Evolutionary conservation across 1,140 invertebrate species (phyloP).

Genomic region (Teleopsis dalmanni): DNA sequence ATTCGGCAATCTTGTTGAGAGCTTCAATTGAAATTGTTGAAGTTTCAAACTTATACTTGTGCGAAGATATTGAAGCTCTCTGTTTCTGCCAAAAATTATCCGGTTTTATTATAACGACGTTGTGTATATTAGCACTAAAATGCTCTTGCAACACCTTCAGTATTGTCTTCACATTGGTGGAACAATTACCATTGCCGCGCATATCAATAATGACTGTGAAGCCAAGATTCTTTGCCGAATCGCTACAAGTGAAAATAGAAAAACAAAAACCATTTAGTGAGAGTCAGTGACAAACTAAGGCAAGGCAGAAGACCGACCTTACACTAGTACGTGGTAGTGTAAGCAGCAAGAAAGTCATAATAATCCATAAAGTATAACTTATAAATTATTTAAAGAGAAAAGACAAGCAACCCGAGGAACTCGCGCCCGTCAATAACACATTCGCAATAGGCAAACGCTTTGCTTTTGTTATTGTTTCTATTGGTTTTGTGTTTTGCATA

Average conservation of each 20-base stretch:
- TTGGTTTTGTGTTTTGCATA: conserved; percentile 1
- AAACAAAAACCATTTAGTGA: background rate
- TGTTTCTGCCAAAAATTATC: conserved; percentile 99
- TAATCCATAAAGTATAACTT: no score
- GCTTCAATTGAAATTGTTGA: conserved; percentile 92
- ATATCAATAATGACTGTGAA: conserved; percentile 96
- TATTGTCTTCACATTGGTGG: conserved; percentile 93
- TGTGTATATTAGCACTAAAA: conserved; percentile 80
- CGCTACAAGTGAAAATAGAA: conserved; percentile 54
- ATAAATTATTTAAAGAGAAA: background rate
- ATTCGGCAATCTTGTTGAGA: conserved; percentile 84
- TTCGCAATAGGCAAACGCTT: background rate
- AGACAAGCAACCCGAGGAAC: conserved; percentile 1
- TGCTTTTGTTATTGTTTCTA: background rate
- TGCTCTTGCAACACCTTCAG: conserved; percentile 94
- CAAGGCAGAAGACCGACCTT: no score
- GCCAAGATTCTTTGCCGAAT: conserved; percentile 78
- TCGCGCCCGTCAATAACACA: background rate
- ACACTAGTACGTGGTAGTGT: no score
- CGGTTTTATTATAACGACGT: conserved; percentile 93
- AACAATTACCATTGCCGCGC: conserved; percentile 76
- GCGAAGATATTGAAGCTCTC: conserved; percentile 88
- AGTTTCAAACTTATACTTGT: conserved; percentile 99
- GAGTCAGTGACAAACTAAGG: background rate
- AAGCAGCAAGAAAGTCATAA: no score